Percentiles rank a stretch among this genome's conserved stretches.
These are phyloP conservation scores for Chesias legatella DNA, from an alignment of 2,888 invertebrate species.

Conservation along the genomic window DNA sequence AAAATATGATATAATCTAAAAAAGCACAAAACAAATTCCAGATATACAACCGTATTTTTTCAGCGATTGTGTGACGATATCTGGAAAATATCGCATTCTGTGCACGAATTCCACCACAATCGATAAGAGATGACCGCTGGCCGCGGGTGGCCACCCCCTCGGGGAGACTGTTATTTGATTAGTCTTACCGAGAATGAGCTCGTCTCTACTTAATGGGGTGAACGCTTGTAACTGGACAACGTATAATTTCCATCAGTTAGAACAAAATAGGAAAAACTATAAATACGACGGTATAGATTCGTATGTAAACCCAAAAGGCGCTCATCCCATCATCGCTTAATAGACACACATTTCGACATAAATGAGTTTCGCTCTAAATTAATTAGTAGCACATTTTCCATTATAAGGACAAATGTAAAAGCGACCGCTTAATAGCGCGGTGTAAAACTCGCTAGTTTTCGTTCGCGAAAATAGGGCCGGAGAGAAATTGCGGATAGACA, in stretches of 20 bases:
- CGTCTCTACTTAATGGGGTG: conserved; percentile 78
- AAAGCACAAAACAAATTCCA: conserved; percentile 28
- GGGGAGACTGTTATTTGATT: conserved; percentile 81
- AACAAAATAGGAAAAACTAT: conserved; percentile 50
- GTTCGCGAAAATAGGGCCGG: conserved; percentile 77
- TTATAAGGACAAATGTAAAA: conserved; percentile 81
- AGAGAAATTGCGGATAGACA: conserved; percentile 80
- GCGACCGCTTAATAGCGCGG: conserved; percentile 80
- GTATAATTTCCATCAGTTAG: conserved; percentile 66
- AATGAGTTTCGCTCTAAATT: conserved; percentile 80
- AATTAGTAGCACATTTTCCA: conserved; percentile 81
- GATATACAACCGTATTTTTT: conserved; percentile 36
- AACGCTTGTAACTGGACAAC: conserved; percentile 76
- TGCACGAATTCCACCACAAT: conserved; percentile 81
- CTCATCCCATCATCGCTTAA: conserved; percentile 74
- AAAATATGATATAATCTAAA: conserved; percentile 1
- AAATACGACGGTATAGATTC: conserved; percentile 47
- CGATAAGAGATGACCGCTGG: conserved; percentile 80
- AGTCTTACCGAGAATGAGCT: conserved; percentile 81
- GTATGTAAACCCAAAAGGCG: conserved; percentile 56
- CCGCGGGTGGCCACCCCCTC: conserved; percentile 52
- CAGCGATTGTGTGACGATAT: conserved; percentile 58
- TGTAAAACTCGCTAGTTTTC: conserved; percentile 81
- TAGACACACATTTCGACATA: conserved; percentile 79
- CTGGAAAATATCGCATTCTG: conserved; percentile 78